phyloP scores from a whole-genome alignment of 2,113 vertebrate species.

The Polypterus senegalus region DNA sequence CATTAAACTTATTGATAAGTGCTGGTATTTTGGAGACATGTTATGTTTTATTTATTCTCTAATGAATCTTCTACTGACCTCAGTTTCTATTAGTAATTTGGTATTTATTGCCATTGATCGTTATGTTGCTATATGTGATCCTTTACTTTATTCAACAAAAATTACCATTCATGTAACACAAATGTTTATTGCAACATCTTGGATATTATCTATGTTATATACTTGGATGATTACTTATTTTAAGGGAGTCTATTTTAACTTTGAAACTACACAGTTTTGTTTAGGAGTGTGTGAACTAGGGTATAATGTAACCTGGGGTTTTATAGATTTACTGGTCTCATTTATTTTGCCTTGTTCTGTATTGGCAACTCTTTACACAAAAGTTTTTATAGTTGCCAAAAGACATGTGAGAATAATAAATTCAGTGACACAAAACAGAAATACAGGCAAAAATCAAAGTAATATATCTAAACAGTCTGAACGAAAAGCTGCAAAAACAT shows the following conservation, averaged over 20 bases:
- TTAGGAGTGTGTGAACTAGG: conserved; percentile 1
- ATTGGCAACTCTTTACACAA: conserved; percentile 8
- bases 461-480: conserved; percentile 1
- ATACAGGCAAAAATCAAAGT: neutral
- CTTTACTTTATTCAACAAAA: conserved; percentile 5
- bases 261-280: neutral
- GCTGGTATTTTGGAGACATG: no score
- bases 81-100: conserved; percentile 4
- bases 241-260: conserved; percentile 5
- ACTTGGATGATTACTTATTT: conserved; percentile 6
- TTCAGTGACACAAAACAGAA: conserved; percentile 4
- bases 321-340: neutral
- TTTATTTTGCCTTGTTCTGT: conserved; percentile 7
- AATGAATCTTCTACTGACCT: neutral
- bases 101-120: conserved; percentile 10
- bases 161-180: neutral
- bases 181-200: conserved; percentile 2
- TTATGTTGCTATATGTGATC: conserved; percentile 7
- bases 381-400: conserved; percentile 4
- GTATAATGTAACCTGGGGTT: neutral
- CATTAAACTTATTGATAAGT: no score
- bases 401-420: neutral
- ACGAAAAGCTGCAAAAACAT: conserved; percentile 9
- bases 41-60: neutral
- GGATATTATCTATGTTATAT: conserved; percentile 2